Evolutionary conservation across 2,113 vertebrate species (phyloP).

Genomic region (Candoia aspera): DNA sequence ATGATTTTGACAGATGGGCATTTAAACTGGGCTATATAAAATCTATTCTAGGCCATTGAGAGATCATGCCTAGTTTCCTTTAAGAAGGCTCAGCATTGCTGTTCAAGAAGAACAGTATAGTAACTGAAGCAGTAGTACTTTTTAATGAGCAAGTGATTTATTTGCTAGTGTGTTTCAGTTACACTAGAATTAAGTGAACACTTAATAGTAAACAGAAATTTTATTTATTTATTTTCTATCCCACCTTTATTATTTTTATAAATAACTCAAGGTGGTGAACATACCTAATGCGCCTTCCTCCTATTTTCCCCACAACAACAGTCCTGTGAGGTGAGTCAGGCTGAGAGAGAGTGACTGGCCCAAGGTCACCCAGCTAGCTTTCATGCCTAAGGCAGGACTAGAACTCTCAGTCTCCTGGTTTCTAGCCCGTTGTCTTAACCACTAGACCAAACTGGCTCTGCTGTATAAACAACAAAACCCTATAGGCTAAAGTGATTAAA

Average conservation of each 20-base stretch:
- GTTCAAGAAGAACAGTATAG: constrained; percentile 6
- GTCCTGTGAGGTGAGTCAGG: no score
- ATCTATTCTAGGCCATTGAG: neutral
- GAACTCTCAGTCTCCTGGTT: no score
- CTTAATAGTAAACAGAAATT: constrained; percentile 33
- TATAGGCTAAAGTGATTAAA: constrained; percentile 29
- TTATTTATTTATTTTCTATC: no score
- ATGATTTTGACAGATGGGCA: neutral
- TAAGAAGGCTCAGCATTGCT: neutral
- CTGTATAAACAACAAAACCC: constrained; percentile 17
- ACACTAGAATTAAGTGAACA: constrained; percentile 26
- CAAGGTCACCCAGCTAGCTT: no score
- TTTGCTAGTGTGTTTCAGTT: constrained; percentile 23
- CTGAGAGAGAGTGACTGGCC: no score
- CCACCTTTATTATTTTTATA: no score
- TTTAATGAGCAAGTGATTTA: constrained; percentile 25
- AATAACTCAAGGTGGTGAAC: no score
- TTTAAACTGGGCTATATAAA: neutral
- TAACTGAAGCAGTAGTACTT: neutral
- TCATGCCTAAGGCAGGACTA: no score
- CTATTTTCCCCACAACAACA: no score
- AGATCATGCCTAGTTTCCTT: neutral
- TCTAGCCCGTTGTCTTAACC: no score
- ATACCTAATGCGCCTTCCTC: no score
- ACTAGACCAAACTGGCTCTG: no score